phyloP scores from a whole-genome alignment of 2,113 vertebrate species.

The Toxostoma redivivum region DNA sequence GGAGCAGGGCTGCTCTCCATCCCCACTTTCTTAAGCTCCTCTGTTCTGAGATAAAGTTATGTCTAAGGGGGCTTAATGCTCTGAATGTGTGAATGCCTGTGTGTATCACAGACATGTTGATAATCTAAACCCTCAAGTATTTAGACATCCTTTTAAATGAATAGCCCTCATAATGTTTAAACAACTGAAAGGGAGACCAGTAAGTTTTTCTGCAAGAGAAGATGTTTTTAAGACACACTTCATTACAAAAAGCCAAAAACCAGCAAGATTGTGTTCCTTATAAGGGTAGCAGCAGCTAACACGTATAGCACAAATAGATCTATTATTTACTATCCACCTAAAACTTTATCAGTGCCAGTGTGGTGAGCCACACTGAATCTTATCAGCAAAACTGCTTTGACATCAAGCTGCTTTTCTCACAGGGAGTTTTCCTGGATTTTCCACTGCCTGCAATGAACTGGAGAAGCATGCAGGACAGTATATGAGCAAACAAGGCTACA shows the following conservation, averaged over 20 bases:
- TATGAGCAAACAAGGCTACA: background rate
- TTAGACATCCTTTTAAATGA: background rate
- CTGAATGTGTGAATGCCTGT: constrained; percentile 4
- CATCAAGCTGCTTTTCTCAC: constrained; percentile 22
- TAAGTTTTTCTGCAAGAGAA: background rate
- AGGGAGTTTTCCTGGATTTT: background rate
- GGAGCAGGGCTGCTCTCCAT: rapidly evolving
- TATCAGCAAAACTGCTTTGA: constrained; percentile 46
- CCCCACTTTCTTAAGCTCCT: background rate
- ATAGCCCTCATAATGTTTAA: background rate
- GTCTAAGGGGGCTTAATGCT: background rate
- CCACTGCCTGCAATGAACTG: background rate
- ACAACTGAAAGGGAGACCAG: background rate
- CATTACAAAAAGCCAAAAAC: background rate
- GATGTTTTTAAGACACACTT: background rate
- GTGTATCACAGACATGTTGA: background rate
- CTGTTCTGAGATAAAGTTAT: background rate
- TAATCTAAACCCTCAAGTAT: background rate
- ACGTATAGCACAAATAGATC: constrained; percentile 10
- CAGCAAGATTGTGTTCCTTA: background rate
- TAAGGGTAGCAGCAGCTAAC: background rate
- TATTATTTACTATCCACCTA: constrained; percentile 51
- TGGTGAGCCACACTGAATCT: constrained; percentile 24
- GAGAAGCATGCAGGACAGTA: background rate
- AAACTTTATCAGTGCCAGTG: background rate